A percentile compares a stretch with the other conserved stretches of the same genome.
phyloP scores from a whole-genome alignment of 2,797 vertebrate species.

The Gila robusta region DNA sequence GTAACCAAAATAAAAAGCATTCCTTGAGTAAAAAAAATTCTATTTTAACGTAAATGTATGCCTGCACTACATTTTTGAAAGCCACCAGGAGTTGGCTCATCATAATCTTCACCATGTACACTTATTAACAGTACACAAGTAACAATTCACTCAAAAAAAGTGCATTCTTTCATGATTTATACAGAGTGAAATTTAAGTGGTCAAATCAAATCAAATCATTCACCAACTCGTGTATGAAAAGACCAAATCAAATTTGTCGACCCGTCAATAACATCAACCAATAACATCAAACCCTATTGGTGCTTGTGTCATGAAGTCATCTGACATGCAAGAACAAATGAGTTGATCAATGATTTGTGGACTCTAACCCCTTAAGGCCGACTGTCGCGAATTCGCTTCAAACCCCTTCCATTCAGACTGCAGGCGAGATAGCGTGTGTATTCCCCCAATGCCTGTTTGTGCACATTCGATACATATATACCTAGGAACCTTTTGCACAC shows the following conservation, averaged over 20 bases:
- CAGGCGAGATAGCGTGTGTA: too few species aligned
- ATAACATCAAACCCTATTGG: too few species aligned
- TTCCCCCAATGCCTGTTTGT: too few species aligned
- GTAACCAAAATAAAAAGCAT: neutral
- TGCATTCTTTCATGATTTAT: neutral
- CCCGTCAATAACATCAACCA: too few species aligned
- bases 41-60: conserved; percentile 20
- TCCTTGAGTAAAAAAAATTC: neutral
- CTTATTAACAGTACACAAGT: neutral
- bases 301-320: neutral
- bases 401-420: too few species aligned
- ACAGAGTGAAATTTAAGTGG: neutral
- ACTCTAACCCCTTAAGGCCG: too few species aligned
- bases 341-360: neutral
- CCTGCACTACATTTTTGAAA: neutral
- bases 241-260: too few species aligned
- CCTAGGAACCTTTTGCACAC: too few species aligned
- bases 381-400: too few species aligned
- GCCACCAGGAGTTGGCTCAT: neutral
- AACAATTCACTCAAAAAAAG: neutral
- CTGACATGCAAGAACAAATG: neutral
- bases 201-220: neutral
- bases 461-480: too few species aligned
- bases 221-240: too few species aligned
- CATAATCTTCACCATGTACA: neutral